phyloP scores from a whole-genome alignment of 92 coral and sea anemone species.

The Actinernus sp. region DNA sequence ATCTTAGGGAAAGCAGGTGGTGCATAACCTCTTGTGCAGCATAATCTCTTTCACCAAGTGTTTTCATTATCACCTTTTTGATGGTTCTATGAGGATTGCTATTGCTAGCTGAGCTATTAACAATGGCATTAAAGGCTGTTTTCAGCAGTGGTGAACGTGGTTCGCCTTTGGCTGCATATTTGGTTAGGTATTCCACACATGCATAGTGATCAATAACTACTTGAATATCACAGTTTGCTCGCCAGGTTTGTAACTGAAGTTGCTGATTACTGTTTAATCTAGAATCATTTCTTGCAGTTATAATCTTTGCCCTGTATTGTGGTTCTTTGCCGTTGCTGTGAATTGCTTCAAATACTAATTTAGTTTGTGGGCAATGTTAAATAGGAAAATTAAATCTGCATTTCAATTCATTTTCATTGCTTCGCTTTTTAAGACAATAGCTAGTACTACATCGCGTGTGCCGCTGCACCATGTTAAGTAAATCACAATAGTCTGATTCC shows the following conservation, averaged over 20 bases:
- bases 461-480: slow-evolving; percentile 78
- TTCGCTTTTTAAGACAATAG: slow-evolving; percentile 72
- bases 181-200: slow-evolving; percentile 75
- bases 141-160: slow-evolving; percentile 62
- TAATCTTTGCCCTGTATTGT: slow-evolving; percentile 73
- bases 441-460: slow-evolving; percentile 82
- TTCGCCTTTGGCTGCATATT: slow-evolving; percentile 82
- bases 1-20: slow-evolving; percentile 53
- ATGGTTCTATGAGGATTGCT: slow-evolving; percentile 48
- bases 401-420: slow-evolving; percentile 64
- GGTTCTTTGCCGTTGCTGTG: slow-evolving; percentile 54
- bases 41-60: slow-evolving; percentile 72
- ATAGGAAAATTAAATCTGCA: slow-evolving; percentile 79
- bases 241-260: not conserved
- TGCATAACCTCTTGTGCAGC: slow-evolving; percentile 74
- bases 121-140: slow-evolving; percentile 41
- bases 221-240: slow-evolving; percentile 79
- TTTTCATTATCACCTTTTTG: slow-evolving; percentile 52
- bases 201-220: slow-evolving; percentile 84
- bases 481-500: slow-evolving; percentile 68
- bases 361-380: slow-evolving; percentile 67
- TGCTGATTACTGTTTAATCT: slow-evolving; percentile 71
- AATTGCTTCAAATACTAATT: slow-evolving; percentile 70
- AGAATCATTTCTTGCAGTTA: slow-evolving; percentile 79
- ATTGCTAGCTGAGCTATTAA: slow-evolving; percentile 5